Evolutionary conservation across 2,797 vertebrate genomes (phyloP).

Genomic region (Salarias fasciatus): DNA sequence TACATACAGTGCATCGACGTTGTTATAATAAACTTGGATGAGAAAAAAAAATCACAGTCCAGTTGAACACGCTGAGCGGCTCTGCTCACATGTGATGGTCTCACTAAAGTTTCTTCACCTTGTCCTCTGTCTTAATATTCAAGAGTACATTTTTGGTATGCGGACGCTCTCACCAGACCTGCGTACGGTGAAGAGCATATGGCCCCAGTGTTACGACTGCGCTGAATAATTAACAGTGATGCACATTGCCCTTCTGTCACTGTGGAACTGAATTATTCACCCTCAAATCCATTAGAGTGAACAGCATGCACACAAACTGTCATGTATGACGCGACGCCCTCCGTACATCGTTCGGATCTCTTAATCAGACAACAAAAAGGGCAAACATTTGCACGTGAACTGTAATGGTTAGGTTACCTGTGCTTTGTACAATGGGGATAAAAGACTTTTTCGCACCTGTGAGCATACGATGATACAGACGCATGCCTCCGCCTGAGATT

Average conservation of each 20-base stretch:
- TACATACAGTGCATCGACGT: neutral
- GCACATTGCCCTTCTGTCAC: conserved; percentile 66
- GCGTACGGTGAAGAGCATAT: conserved; percentile 54
- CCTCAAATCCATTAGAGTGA: conserved; percentile 53
- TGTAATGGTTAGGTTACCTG: conserved; percentile 11
- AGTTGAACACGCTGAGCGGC: conserved; percentile 34
- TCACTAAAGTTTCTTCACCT: conserved; percentile 29
- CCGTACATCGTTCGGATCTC: conserved; percentile 7
- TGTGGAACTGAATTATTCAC: conserved; percentile 72
- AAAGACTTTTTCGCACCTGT: conserved; percentile 36
- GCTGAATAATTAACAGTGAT: conserved; percentile 78
- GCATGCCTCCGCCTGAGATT: conserved; percentile 28
- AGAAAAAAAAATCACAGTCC: conserved; percentile 8
- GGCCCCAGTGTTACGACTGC: conserved; percentile 50
- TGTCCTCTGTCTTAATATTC: conserved; percentile 24
- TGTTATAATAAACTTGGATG: no score
- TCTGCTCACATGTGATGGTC: conserved; percentile 2
- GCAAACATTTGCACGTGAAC: conserved; percentile 31
- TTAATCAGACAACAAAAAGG: conserved; percentile 23
- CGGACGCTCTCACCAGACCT: conserved; percentile 20
- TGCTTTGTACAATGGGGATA: conserved; percentile 23
- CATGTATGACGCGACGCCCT: conserved; percentile 16
- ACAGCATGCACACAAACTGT: conserved; percentile 8
- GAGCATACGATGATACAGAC: conserved; percentile 19
- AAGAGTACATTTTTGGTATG: conserved; percentile 10